Evolutionary conservation across 2,797 vertebrate genomes (phyloP).

Genomic region (Rhabdomys pumilio): DNA sequence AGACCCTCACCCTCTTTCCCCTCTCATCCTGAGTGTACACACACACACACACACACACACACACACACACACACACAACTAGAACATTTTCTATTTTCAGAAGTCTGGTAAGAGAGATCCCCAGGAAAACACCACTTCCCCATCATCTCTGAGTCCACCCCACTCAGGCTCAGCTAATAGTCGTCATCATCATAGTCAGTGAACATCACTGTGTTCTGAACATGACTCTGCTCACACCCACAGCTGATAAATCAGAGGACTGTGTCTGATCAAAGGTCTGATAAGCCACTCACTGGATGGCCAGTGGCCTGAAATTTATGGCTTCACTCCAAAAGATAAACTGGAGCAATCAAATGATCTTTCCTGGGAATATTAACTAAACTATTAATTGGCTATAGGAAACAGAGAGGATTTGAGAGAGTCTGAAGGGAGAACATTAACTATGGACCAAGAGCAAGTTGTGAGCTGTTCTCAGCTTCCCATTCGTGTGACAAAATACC

Average conservation of each 20-base stretch:
- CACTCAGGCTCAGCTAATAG: not conserved
- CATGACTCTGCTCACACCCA: not conserved
- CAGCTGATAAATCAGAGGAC: not conserved
- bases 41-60: too few species aligned
- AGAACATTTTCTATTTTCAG: not conserved
- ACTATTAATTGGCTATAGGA: not conserved
- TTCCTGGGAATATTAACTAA: not conserved
- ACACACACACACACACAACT: not conserved
- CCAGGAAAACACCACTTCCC: not conserved
- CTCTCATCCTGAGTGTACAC: not conserved
- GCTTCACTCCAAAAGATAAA: constrained; percentile 1
- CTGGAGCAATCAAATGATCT: not conserved
- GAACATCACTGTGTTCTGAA: not conserved
- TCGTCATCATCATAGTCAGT: not conserved
- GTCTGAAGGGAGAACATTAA: not conserved
- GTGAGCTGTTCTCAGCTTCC: not conserved
- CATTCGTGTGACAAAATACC: not conserved
- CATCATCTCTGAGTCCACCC: not conserved
- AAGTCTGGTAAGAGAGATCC: not conserved
- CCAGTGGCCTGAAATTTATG: not conserved
- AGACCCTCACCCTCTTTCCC: not conserved
- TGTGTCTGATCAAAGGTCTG: not conserved
- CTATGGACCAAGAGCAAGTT: not conserved
- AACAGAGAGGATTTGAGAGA: not conserved
- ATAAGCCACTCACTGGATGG: not conserved